Percentiles rank a stretch among this genome's conserved stretches.
These are phyloP conservation scores for Capromys pilorides DNA, from an alignment of 2,797 vertebrate species.

Conservation along the genomic window DNA sequence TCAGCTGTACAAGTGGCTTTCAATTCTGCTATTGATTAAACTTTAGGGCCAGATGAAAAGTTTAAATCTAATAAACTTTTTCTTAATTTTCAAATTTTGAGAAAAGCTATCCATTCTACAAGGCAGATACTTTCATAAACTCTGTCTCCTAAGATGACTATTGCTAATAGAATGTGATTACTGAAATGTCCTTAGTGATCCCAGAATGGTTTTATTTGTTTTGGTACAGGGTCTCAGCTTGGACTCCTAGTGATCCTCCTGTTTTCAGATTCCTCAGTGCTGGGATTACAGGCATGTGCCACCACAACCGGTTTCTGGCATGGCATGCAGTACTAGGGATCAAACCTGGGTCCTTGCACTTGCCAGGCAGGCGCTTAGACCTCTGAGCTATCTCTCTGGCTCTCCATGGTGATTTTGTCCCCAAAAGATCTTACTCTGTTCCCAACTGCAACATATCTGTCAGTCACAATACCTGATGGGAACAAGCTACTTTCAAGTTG, in stretches of 20 bases:
- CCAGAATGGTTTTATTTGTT: neutral
- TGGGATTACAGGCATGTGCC: no score
- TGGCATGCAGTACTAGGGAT: no score
- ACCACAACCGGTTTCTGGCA: no score
- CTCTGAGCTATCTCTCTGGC: no score
- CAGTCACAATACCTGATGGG: neutral
- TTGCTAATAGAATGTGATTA: neutral
- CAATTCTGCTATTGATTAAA: neutral
- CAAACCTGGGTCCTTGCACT: no score
- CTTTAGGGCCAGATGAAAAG: neutral
- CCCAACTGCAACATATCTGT: neutral
- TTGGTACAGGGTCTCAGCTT: no score
- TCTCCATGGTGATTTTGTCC: neutral
- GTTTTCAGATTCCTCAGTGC: no score
- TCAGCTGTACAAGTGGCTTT: neutral
- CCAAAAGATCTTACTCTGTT: constrained; percentile 39
- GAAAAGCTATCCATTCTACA: constrained; percentile 28
- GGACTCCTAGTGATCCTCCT: no score
- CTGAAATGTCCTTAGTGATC: neutral
- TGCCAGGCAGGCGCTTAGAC: no score
- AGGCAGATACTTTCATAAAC: neutral
- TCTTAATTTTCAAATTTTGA: constrained; percentile 42
- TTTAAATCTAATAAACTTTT: neutral
- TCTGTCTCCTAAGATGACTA: constrained; percentile 23
- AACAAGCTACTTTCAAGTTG: constrained; percentile 49